Conservation (phyloP, 2,888 invertebrate species). For the Tachina grossa region DNA sequence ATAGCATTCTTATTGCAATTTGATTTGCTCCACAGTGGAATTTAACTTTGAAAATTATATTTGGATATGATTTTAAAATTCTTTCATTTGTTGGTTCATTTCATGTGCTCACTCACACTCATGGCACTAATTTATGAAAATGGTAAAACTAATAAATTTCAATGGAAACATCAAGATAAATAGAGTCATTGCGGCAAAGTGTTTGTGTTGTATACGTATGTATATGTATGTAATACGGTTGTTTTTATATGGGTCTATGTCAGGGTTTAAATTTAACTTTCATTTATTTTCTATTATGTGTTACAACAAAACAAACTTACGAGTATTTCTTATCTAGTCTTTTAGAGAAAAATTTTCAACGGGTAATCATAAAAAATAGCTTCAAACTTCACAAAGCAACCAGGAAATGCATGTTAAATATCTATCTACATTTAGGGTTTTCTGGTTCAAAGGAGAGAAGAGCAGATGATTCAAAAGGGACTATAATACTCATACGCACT, state of each 20-base stretch:
- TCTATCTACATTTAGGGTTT: neutral
- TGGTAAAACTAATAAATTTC: conserved; percentile 73
- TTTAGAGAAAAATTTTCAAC: conserved; percentile 1
- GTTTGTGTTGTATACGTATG: neutral
- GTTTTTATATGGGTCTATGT: neutral
- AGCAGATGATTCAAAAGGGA: neutral
- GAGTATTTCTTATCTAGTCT: conserved; percentile 48
- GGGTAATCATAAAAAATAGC: conserved; percentile 6
- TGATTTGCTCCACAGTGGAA: neutral
- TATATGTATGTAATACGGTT: neutral
- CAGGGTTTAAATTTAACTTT: conserved; percentile 20
- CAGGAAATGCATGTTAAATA: conserved; percentile 1
- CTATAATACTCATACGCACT: neutral
- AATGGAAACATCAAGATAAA: conserved; percentile 70
- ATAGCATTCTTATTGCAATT: too few species aligned
- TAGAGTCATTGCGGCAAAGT: conserved; percentile 13
- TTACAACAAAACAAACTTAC: conserved; percentile 26
- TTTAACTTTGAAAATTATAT: conserved; percentile 23
- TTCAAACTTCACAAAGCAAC: conserved; percentile 8
- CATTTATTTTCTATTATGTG: conserved; percentile 57
- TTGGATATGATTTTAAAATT: conserved; percentile 24
- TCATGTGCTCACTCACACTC: conserved; percentile 34
- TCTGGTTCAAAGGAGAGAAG: neutral
- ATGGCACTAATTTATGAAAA: conserved; percentile 72
- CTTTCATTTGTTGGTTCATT: conserved; percentile 10